Conservation (phyloP, 2,113 vertebrate genomes). For the Tragelaphus imberbis region DNA sequence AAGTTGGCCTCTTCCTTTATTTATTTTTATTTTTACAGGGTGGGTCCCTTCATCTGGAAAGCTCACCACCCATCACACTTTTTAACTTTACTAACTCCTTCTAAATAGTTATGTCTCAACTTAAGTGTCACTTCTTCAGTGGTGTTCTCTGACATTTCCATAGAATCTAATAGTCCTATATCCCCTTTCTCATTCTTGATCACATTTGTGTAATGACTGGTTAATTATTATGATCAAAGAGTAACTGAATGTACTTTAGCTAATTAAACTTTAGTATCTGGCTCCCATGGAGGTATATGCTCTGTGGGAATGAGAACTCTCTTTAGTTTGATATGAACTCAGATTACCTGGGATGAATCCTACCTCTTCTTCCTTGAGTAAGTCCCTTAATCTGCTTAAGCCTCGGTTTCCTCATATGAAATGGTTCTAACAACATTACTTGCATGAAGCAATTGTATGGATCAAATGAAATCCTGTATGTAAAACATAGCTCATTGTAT, state of each 20-base stretch:
- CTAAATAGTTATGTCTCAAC: not conserved
- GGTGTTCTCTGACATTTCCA: not conserved
- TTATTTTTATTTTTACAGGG: not conserved
- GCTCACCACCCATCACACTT: rapidly evolving
- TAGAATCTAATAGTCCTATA: not conserved
- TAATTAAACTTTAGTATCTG: not conserved
- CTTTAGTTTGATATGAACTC: not conserved
- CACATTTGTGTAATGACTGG: not conserved
- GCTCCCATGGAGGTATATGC: not conserved
- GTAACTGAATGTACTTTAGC: not conserved
- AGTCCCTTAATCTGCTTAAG: not conserved
- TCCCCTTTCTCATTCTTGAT: not conserved
- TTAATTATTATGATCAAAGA: not conserved
- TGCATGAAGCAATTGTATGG: not conserved
- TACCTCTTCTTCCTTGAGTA: not conserved
- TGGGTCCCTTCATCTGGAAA: not conserved
- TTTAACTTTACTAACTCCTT: not conserved
- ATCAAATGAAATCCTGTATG: not conserved
- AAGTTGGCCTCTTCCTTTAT: not conserved
- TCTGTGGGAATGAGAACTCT: not conserved
- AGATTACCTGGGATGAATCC: not conserved
- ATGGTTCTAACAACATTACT: not conserved
- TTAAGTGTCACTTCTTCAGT: not conserved
- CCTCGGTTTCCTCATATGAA: not conserved
- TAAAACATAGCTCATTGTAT: not conserved